Evolutionary conservation across 37 sponge, comb jelly and placozoan genomes (phyloP), one percentile per base, ranked within the genome.

Genomic region (Petrosia ficiformis): DNA sequence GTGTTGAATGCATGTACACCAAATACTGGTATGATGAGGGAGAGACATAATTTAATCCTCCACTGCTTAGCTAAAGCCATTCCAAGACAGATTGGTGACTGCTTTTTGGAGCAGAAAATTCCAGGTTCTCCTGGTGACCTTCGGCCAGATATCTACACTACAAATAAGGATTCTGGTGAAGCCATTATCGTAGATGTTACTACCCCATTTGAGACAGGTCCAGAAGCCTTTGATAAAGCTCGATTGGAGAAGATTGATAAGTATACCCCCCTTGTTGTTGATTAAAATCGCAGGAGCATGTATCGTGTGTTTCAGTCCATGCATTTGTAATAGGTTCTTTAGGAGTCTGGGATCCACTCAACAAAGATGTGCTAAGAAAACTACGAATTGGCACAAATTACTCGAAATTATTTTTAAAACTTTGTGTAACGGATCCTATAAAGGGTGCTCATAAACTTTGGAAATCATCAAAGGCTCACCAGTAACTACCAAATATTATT

Each of bases 1-100:
- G 73, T 73, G 19, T 75, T 82, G 35, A 82, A 82, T 65, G 68
- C 66, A 43, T 82, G 82, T 67, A 57, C 39, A 0, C 42, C 68
- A 37, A 52, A 74, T 30, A 29, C 57, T 3, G 74, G 67, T 1
- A 29, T 67, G 67, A 82, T 82, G 67, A 4, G 82, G 42, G 68
- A 1, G 1, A 0, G 82, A 26, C 82, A 82, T 36, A 73, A 73
- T 35, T 2, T 5, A 5, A 73, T 82, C 44, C 75, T 82, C 28
- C 28, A 82, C 33, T 0, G 82, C 14, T 36, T 82, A 1, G 56
- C 32, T 41, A 73, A 73, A 28, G 82, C 82, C 0, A 30, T 82
- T 32, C 72, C 66, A 2, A 2, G 1, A 1, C 40, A 44, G 1
- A 3, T 41, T 1, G 61, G 66, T 21, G 61, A 72, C 4, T 21